Percentiles rank a stretch among this genome's conserved stretches.
Conservation (phyloP, 1,140 invertebrate species). For the Tenebrio molitor region DNA sequence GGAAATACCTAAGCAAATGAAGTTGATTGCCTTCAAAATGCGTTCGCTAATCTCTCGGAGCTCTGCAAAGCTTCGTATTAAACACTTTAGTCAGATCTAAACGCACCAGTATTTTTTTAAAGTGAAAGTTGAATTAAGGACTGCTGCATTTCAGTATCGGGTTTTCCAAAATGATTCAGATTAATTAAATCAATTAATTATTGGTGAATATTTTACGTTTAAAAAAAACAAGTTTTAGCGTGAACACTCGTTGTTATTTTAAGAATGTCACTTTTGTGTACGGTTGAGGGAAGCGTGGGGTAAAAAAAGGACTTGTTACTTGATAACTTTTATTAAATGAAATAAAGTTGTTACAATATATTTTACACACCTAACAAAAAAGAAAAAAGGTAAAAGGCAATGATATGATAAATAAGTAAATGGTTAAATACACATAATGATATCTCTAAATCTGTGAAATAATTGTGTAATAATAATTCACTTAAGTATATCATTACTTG, state of each 20-base stretch:
- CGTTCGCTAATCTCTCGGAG: too few species aligned
- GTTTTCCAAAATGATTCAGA: too few species aligned
- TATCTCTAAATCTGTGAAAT: slow-evolving; percentile 47
- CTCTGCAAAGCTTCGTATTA: too few species aligned
- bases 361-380: slow-evolving; percentile 54
- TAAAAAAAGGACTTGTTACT: neutral
- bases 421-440: slow-evolving; percentile 54
- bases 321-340: slow-evolving; percentile 47
- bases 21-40: too few species aligned
- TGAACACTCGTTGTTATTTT: neutral
- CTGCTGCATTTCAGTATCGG: too few species aligned
- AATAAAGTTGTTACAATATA: slow-evolving; percentile 57
- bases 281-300: neutral
- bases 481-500: slow-evolving; percentile 45
- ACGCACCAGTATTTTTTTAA: too few species aligned
- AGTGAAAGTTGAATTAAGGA: too few species aligned
- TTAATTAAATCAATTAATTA: too few species aligned
- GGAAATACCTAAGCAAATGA: too few species aligned
- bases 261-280: neutral
- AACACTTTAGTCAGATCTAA: too few species aligned
- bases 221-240: too few species aligned
- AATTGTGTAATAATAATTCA: slow-evolving; percentile 50
- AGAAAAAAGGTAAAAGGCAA: slow-evolving; percentile 54
- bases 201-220: too few species aligned
- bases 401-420: slow-evolving; percentile 54